phyloP scores from a whole-genome alignment of 2,797 vertebrate genomes.

The Parauchenoglanis punctatus region DNA sequence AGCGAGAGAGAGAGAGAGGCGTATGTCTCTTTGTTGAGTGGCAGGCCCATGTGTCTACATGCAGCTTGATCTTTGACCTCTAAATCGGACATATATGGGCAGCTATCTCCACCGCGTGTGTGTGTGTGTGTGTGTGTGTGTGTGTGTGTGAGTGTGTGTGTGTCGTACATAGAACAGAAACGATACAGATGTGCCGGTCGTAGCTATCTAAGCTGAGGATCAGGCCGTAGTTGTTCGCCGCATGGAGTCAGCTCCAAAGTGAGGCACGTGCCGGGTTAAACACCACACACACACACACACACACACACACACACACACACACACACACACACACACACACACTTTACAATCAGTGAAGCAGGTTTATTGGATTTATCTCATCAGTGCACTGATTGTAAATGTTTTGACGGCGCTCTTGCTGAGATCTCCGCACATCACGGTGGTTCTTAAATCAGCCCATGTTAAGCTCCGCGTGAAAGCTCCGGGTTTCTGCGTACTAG shows the following conservation, averaged over 20 bases:
- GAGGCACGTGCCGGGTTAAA: not conserved
- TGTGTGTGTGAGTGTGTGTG: not conserved
- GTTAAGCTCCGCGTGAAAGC: not conserved
- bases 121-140: constrained; percentile 20
- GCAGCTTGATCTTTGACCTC: constrained; percentile 4
- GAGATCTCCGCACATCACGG: not conserved
- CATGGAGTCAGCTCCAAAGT: not conserved
- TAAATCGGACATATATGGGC: constrained; percentile 2
- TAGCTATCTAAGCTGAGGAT: not conserved
- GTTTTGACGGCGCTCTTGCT: accelerated
- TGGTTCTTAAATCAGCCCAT: not conserved
- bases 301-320: not conserved
- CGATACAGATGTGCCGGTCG: not conserved
- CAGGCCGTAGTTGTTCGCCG: not conserved
- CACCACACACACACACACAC: too few species aligned
- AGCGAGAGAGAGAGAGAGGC: not conserved
- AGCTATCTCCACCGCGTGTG: not conserved
- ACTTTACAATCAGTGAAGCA: not conserved
- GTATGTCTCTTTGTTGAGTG: constrained; percentile 9
- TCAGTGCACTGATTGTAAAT: not conserved
- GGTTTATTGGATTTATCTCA: not conserved
- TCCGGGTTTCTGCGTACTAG: too few species aligned
- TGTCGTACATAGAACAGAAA: too few species aligned
- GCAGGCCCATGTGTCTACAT: constrained; percentile 8
- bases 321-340: not conserved